Evolutionary conservation across 2,113 vertebrate species (phyloP).

Genomic region (Collichthys lucidus): DNA sequence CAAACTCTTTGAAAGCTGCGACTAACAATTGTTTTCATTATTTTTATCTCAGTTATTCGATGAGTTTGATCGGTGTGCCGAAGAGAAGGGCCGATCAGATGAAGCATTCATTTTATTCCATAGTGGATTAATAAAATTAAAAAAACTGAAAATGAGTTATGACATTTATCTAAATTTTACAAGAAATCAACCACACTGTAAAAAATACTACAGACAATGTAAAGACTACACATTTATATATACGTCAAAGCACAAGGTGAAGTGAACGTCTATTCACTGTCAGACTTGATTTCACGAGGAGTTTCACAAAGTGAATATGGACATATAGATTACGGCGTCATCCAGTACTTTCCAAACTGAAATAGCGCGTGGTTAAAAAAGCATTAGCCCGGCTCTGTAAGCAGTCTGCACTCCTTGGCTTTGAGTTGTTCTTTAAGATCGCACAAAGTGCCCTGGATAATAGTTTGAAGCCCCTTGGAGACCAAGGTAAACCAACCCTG

Average conservation of each 20-base stretch:
- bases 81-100: too few relatives aligned
- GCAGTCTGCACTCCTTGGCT: conserved; percentile 39
- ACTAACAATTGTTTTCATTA: too few relatives aligned
- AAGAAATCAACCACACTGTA: not conserved
- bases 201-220: not conserved
- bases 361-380: conserved; percentile 19
- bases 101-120: too few relatives aligned
- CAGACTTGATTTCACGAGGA: not conserved
- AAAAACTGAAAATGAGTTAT: too few relatives aligned
- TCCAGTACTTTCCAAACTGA: not conserved
- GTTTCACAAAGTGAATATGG: not conserved
- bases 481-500: conserved; percentile 71
- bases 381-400: conserved; percentile 19
- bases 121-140: too few relatives aligned
- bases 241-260: not conserved
- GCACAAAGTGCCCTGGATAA: conserved; percentile 54
- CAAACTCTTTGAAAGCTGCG: too few relatives aligned
- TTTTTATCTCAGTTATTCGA: too few relatives aligned
- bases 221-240: not conserved
- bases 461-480: conserved; percentile 64
- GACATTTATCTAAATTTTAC: too few relatives aligned
- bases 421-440: conserved; percentile 54
- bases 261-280: not conserved
- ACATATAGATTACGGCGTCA: not conserved
- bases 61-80: too few relatives aligned